These are phyloP conservation scores for Dinomys branickii DNA, from an alignment of 2,113 vertebrate species.

Conservation along the genomic window DNA sequence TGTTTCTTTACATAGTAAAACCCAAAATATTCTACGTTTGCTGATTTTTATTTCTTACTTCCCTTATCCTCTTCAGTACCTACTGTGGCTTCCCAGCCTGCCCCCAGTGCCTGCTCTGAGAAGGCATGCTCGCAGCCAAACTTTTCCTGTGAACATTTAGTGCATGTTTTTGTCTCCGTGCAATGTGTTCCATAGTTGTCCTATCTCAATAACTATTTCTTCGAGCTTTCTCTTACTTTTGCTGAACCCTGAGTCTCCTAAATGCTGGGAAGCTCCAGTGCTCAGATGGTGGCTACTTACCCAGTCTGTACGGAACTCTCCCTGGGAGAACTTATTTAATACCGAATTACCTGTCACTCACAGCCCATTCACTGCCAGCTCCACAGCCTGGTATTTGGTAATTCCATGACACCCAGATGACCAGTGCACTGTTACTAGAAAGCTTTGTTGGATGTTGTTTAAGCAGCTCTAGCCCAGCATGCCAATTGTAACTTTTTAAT, in stretches of 20 bases:
- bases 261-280: not conserved
- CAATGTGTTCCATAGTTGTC: fast-evolving
- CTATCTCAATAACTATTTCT: not conserved
- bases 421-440: not conserved
- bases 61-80: not conserved
- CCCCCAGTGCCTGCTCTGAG: not conserved
- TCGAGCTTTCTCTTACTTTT: not conserved
- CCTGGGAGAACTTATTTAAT: not conserved
- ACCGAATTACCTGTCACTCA: not conserved
- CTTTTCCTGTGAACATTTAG: not conserved
- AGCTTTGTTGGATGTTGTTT: not conserved
- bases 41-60: not conserved
- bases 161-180: not conserved
- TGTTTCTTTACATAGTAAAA: not conserved
- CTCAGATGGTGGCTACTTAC: not conserved
- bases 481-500: not conserved
- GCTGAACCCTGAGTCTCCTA: not conserved
- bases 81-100: not conserved
- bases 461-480: not conserved
- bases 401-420: not conserved
- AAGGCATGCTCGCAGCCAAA: not conserved
- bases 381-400: not conserved
- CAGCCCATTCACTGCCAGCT: not conserved
- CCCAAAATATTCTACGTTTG: not conserved
- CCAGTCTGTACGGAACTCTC: not conserved